Conservation (phyloP, 1,140 invertebrate genomes). For the Drosophila micromelanica region DNA sequence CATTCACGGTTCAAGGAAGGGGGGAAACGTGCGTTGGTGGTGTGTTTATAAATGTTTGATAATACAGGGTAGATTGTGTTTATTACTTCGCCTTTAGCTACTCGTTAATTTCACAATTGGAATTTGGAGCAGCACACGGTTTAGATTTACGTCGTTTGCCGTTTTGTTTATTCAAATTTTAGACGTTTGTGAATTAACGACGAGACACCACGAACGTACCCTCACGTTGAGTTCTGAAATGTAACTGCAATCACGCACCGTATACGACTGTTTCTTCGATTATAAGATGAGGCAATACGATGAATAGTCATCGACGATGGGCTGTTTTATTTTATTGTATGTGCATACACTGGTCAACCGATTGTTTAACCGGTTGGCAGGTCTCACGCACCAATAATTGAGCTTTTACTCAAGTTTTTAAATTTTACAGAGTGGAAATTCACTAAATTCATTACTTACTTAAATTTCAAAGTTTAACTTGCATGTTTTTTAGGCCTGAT, state of each 20-base stretch:
- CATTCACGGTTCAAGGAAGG: constrained; percentile 6
- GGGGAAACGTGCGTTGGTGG: constrained; percentile 29
- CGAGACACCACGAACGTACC: background rate
- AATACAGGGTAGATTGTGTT: constrained; percentile 30
- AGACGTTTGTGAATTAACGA: constrained; percentile 4
- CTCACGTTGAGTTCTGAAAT: constrained; percentile 17
- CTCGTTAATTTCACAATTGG: constrained; percentile 21
- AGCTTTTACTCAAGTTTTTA: background rate
- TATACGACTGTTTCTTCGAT: constrained; percentile 3
- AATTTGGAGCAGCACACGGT: constrained; percentile 22
- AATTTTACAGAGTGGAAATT: too few species aligned
- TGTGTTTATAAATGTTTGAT: constrained; percentile 67
- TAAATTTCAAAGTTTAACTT: background rate
- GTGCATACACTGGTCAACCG: background rate
- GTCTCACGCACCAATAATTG: background rate
- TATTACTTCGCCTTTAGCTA: background rate
- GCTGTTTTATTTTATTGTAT: background rate
- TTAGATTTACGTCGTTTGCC: constrained; percentile 8
- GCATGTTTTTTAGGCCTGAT: background rate
- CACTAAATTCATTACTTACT: too few species aligned
- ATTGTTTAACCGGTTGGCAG: background rate
- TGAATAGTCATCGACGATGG: background rate
- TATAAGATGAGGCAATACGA: background rate
- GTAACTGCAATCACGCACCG: constrained; percentile 29
- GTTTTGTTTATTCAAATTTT: constrained; percentile 44